phyloP scores from a whole-genome alignment of 2,113 vertebrate genomes.

The Pontoporia blainvillei region DNA sequence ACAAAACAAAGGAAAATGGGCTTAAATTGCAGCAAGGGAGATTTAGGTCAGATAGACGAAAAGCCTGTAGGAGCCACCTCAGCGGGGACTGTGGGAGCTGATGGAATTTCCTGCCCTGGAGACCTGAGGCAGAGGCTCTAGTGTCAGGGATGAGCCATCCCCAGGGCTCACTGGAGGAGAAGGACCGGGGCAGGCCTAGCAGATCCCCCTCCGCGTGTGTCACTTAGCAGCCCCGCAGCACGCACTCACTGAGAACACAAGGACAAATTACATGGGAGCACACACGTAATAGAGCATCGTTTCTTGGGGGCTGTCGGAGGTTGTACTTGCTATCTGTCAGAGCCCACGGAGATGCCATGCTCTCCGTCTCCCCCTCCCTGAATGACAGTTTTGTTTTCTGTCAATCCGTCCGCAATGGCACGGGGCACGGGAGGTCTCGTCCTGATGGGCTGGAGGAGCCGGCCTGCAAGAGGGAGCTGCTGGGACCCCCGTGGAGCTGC shows the following conservation, averaged over 20 bases:
- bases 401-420: not conserved
- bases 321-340: not conserved
- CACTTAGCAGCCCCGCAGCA: not conserved
- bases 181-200: not conserved
- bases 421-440: accelerated
- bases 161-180: not conserved
- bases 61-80: conserved; percentile 13
- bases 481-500: not conserved
- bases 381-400: not conserved
- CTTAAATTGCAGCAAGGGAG: conserved; percentile 70
- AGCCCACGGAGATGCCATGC: not conserved
- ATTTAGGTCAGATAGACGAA: conserved; percentile 73
- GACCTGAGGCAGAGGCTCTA: not conserved
- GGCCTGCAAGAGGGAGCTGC: not conserved
- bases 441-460: too few species aligned
- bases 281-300: accelerated
- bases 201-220: not conserved
- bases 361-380: not conserved
- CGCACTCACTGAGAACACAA: not conserved
- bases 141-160: not conserved
- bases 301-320: not conserved
- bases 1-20: conserved; percentile 66
- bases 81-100: conserved; percentile 9
- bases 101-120: conserved; percentile 72
- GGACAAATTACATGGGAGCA: not conserved